Evolutionary conservation across 2,888 invertebrate species (phyloP).

Genomic region (Eurytoma californica): DNA sequence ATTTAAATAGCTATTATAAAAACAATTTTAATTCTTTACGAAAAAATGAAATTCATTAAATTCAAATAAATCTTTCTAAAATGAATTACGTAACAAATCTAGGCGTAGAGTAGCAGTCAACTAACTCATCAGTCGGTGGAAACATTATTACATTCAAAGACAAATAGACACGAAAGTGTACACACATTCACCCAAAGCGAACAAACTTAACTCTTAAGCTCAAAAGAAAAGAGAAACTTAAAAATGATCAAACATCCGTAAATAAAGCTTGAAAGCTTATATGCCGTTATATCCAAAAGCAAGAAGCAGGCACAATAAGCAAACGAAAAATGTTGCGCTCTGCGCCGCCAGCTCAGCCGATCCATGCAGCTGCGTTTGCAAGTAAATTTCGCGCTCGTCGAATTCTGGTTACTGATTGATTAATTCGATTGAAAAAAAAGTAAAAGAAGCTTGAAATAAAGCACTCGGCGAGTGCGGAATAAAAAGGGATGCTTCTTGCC

Average conservation of each 20-base stretch:
- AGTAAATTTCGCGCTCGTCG: conserved; percentile 25
- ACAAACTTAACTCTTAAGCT: too few species aligned
- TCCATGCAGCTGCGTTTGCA: conserved; percentile 5
- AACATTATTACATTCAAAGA: too few species aligned
- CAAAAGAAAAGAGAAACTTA: too few species aligned
- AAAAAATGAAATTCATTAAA: conserved; percentile 7
- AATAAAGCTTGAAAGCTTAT: conserved; percentile 5
- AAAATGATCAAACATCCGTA: too few species aligned
- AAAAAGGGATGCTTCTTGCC: conserved; percentile 70
- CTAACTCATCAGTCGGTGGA: too few species aligned
- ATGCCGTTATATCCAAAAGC: too few species aligned
- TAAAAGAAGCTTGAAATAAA: background rate
- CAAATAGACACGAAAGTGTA: too few species aligned
- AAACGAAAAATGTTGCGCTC: background rate
- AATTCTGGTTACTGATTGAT: background rate
- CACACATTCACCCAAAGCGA: too few species aligned
- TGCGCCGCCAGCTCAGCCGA: conserved; percentile 16
- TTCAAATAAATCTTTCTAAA: conserved; percentile 28
- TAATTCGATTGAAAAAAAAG: conserved; percentile 3
- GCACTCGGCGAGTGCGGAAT: conserved; percentile 52
- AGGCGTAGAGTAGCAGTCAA: too few species aligned
- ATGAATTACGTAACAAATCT: background rate
- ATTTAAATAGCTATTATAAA: too few species aligned
- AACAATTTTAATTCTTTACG: too few species aligned
- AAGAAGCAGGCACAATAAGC: background rate